Base-by-base conservation (phyloP, 2,888 invertebrate genomes). In the Nemoura dubitans region DNA sequence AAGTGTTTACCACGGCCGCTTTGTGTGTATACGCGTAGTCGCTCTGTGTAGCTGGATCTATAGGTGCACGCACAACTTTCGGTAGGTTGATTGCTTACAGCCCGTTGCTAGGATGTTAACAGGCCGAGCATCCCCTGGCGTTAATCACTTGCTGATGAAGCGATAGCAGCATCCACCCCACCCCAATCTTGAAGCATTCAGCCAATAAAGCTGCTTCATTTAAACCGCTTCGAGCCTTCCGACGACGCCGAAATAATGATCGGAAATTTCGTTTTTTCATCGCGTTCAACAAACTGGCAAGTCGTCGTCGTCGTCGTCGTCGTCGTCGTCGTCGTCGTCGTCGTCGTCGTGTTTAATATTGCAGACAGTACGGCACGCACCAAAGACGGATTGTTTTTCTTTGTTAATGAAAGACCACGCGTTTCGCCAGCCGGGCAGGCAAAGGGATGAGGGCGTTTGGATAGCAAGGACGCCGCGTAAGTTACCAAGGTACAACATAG, bases 1-100 rank as follows among this genome's bases (percentile, higher is more conserved):
- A 30, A 28, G 29, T 28, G 27, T 81, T 81, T 81, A 81, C 28
- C 81, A 81, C 81, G 26, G n/a, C n/a, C 25, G 28, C 29, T 30
- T 81, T 27, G 3, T 59, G 29, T 5, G 29, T 81, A n/a, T 10
- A 36, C 59, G 59, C 59, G 6, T 1, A 10, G 59, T 3, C 21
- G 59, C 2, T 59, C 36, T 36, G 36, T n/a, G n/a, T n/a, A n/a
- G n/a, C n/a, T n/a, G n/a, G n/a, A n/a, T n/a, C n/a, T n/a, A n/a
- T n/a, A n/a, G n/a, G n/a, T n/a, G n/a, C n/a, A n/a, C n/a, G n/a
- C n/a, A 36, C 36, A 36, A 36, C 36, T 36, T 36, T 36, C 36
- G 36, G 36, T 36, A 6, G 36, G 36, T 36, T 36, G 36, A 36
- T 36, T 36, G 36, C 36, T 10, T n/a, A n/a, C n/a, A n/a, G 36